phyloP scores from a whole-genome alignment of 1,140 invertebrate species.

The Drosophila nasuta region DNA sequence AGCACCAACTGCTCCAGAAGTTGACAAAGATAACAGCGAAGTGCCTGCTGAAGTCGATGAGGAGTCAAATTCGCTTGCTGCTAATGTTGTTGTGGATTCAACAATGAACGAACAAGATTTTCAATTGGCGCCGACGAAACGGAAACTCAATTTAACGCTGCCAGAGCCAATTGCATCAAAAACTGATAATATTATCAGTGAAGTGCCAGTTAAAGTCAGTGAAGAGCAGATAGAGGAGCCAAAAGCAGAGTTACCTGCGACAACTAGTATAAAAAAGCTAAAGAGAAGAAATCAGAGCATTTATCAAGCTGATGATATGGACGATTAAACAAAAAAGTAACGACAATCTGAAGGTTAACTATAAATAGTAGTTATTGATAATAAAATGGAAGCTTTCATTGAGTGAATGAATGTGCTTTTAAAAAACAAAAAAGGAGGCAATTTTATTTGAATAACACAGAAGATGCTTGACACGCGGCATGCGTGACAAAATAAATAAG shows the following conservation, averaged over 20 bases:
- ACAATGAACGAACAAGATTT: too few relatives aligned
- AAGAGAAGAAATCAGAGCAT: conserved; percentile 85
- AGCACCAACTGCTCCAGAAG: too few relatives aligned
- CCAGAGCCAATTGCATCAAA: too few relatives aligned
- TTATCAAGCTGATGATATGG: conserved; percentile 70
- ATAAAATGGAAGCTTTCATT: background rate
- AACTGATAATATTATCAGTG: too few relatives aligned
- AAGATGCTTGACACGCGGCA: conserved; percentile 52
- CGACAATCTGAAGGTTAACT: background rate
- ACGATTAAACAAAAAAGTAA: conserved; percentile 42
- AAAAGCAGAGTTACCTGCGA: background rate
- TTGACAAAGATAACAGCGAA: too few relatives aligned
- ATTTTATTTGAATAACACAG: conserved; percentile 79
- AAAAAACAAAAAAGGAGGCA: conserved; percentile 67
- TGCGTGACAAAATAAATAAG: conserved; percentile 47
- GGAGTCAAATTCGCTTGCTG: too few relatives aligned
- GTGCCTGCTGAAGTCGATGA: too few relatives aligned
- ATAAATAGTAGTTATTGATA: background rate
- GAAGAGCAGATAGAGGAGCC: background rate
- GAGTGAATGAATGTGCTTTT: conserved; percentile 10
- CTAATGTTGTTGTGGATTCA: too few relatives aligned
- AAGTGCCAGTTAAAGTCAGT: too few relatives aligned
- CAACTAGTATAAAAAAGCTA: conserved; percentile 81
- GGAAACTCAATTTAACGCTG: too few relatives aligned
- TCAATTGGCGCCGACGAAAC: too few relatives aligned